Evolutionary conservation across 2,113 vertebrate genomes (phyloP), one percentile per base, ranked within the genome.

Genomic region (Noturus placidus): DNA sequence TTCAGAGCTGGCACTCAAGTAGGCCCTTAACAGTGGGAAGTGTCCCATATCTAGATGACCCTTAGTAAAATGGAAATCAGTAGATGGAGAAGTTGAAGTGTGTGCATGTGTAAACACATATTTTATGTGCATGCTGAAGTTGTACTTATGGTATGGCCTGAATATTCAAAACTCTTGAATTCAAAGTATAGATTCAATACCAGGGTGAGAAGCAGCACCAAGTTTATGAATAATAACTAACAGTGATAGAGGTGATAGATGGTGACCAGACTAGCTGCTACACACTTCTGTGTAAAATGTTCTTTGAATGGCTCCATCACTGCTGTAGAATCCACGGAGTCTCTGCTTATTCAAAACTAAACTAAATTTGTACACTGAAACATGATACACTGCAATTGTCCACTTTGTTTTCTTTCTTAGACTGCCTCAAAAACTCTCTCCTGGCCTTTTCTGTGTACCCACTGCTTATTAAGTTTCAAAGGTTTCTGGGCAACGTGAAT

Each of bases 391-490:
- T 92, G 87, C 93, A 91, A 88, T 84, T 83, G 89, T 88, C 79
- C 81, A 92, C 90, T 92, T 91, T 87, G 27, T 89, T 67, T 30
- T 63, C 72, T 88, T 86, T 69, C 85, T 69, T 84, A 72, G 79
- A n/a, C 86, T 65, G 84, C 70, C 59, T 88, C 88, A 79, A 59
- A 76, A 88, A 78, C 91, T 87, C 90, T 90, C 88, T 88, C 90
- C 87, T 89, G 79, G 89, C 88, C 91, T 93, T 93, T 94, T 95
- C 92, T 94, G 92, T 94, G 94, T 93, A 92, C 92, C 92, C 94
- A 94, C 94, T 94, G 93, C 95, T 95, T 95, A 95, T 94, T 95
- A 95, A 92, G 93, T 95, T 95, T 95, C 94, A 95, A 96, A 95
- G 94, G 95, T 95, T 96, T 94, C 94, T 93, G 94, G 94, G 95